Evolutionary conservation across 2,888 invertebrate genomes (phyloP), one percentile per base, ranked within the genome.

Genomic region (Polymixis lichenea): DNA sequence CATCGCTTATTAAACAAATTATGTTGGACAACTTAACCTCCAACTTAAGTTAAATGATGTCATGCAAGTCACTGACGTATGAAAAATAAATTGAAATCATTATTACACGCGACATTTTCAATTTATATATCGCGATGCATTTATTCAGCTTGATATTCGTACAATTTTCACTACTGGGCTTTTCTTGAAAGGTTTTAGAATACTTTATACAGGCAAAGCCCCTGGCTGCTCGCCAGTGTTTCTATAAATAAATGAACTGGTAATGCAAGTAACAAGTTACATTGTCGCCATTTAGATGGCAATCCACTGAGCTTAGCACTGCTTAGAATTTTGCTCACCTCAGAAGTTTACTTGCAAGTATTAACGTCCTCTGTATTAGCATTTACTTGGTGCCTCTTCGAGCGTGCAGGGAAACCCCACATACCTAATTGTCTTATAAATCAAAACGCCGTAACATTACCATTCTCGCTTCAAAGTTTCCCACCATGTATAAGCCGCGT

Each of bases 341-440:
- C 65, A 83, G 64, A 69, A 61, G 75, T 66, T 70, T 51, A 77
- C 72, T 72, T 75, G 72, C 85, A 66, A 64, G 76, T 82, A 82
- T 69, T 77, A 81, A 72, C 72, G 69, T 72, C 38, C 49, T 60
- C 46, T 53, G 66, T 22, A 85, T 83, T 85, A 74, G 75, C 75
- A 83, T 85, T 72, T 77, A 69, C 38, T 46, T 64, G 64, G 72
- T 77, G 78, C 43, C 72, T 64, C 80, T 28, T 74, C 62, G 43
- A 79, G 71, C 80, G 72, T 82, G 74, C 72, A 65, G 87, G 86
- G 75, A 84, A 86, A 82, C 79, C 85, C 86, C 87, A 75, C 68
- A 77, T 72, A 64, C 80, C 51, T 53, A 71, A 75, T 75, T 72
- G 77, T 70, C 46, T 78, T 80, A 61, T 77, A 74, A 76, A 86